phyloP scores from a whole-genome alignment of 2,113 vertebrate species.

The Mesocricetus auratus region DNA sequence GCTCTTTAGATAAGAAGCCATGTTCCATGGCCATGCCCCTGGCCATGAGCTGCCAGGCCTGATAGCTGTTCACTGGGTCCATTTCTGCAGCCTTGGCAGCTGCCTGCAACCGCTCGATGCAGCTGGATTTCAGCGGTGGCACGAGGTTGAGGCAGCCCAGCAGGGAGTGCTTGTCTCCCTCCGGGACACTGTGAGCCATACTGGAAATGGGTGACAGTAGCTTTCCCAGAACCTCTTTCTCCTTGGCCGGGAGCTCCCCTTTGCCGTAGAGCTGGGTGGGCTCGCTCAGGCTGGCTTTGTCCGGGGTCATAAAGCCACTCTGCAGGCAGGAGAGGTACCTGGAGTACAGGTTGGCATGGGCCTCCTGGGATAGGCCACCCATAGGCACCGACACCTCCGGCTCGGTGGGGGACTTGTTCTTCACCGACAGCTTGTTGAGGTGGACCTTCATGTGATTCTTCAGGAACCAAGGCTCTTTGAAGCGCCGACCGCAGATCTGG shows the following conservation, averaged over 20 bases:
- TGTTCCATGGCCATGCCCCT: slow-evolving; percentile 98
- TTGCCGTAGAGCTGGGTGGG: slow-evolving; percentile 95
- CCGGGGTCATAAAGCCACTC: slow-evolving; percentile 95
- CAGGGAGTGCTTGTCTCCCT: slow-evolving; percentile 97
- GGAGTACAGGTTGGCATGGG: slow-evolving; percentile 97
- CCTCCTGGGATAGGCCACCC: slow-evolving; percentile 95
- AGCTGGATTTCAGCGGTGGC: slow-evolving; percentile 98
- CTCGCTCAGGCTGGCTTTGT: slow-evolving; percentile 94
- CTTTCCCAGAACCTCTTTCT: slow-evolving; percentile 97
- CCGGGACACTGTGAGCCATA: slow-evolving; percentile 92
- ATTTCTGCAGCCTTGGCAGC: slow-evolving; percentile 98
- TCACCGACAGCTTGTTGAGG: slow-evolving; percentile 97
- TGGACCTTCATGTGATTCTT: slow-evolving; percentile 99
- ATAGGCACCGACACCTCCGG: slow-evolving; percentile 90
- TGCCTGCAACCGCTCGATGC: slow-evolving; percentile 97
- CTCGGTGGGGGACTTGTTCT: slow-evolving; percentile 93
- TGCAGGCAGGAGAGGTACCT: slow-evolving; percentile 98
- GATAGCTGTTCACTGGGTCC: slow-evolving; percentile 99
- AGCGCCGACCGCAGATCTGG: slow-evolving; percentile 98
- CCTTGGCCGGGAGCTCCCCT: slow-evolving; percentile 95
- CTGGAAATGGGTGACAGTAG: slow-evolving; percentile 94
- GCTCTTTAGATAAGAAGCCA: slow-evolving; percentile 97
- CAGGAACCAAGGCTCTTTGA: slow-evolving; percentile 99
- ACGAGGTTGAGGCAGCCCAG: slow-evolving; percentile 97
- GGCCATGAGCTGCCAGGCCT: slow-evolving; percentile 99